Percentiles rank a stretch among this genome's conserved stretches.
phyloP scores from a whole-genome alignment of 2,888 invertebrate species.

The Drosophila barbarae region DNA sequence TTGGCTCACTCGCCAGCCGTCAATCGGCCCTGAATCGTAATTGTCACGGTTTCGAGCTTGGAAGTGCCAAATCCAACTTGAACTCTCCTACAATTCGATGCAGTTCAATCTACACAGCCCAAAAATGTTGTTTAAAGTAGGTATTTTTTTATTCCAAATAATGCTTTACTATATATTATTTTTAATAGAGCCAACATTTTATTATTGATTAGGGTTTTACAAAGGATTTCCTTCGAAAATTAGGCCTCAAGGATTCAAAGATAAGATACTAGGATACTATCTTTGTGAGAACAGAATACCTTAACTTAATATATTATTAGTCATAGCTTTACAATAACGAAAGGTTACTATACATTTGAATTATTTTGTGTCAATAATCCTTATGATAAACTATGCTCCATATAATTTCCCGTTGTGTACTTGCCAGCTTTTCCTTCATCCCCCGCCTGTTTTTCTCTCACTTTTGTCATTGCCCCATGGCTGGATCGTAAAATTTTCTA shows the following conservation, averaged over 20 bases:
- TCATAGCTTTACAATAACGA: background rate
- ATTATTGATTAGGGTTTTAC: background rate
- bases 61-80: slow-evolving; percentile 34
- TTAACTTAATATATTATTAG: background rate
- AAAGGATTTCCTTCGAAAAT: background rate
- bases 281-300: background rate
- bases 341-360: background rate
- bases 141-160: background rate
- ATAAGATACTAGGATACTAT: too few relatives aligned
- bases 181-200: background rate
- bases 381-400: background rate
- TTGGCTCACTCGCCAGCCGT: slow-evolving; percentile 45
- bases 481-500: slow-evolving; percentile 64
- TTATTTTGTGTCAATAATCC: too few relatives aligned
- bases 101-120: slow-evolving; percentile 12
- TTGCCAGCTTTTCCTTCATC: slow-evolving; percentile 4
- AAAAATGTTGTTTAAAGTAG: too few relatives aligned
- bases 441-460: slow-evolving; percentile 17
- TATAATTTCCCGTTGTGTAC: background rate
- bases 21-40: slow-evolving; percentile 54
- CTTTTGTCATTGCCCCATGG: slow-evolving; percentile 43
- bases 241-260: background rate
- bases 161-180: background rate
- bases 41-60: slow-evolving; percentile 25
- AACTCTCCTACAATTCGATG: slow-evolving; percentile 13